A percentile compares a stretch with the other conserved stretches of the same genome.
Evolutionary conservation across 1,140 invertebrate genomes (phyloP).

Genomic region (Trichonephila inaurata): DNA sequence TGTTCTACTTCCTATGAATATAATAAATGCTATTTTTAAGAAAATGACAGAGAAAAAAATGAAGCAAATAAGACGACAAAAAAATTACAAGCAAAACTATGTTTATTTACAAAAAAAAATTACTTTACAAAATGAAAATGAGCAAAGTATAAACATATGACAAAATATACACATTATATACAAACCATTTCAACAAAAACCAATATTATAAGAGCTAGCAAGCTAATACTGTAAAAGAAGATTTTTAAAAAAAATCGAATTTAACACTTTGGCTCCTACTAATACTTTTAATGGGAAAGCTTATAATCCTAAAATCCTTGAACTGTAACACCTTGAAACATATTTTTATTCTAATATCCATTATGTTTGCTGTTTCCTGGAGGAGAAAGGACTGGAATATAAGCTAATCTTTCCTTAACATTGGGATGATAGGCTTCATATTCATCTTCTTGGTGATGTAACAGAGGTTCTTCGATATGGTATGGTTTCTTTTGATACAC

Average conservation of each 20-base stretch:
- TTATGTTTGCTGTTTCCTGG: background rate
- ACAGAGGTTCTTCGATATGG: background rate
- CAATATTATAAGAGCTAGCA: too few relatives aligned
- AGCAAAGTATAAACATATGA: background rate
- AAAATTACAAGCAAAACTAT: background rate
- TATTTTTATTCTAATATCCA: background rate
- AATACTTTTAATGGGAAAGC: background rate
- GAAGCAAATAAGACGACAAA: too few relatives aligned
- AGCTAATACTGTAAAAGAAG: too few relatives aligned
- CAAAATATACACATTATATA: background rate
- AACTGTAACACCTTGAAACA: too few relatives aligned
- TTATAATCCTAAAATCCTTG: too few relatives aligned
- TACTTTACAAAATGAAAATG: background rate
- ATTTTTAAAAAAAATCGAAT: background rate
- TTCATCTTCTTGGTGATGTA: background rate
- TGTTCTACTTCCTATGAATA: too few relatives aligned
- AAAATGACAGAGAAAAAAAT: too few relatives aligned
- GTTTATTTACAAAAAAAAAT: slow-evolving; percentile 5
- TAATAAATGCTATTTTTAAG: too few relatives aligned
- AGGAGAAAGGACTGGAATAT: background rate
- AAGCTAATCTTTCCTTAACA: slow-evolving; percentile 12
- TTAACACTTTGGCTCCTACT: background rate
- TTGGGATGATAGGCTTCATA: slow-evolving; percentile 24
- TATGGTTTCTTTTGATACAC: background rate
- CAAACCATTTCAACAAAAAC: background rate